phyloP scores from a whole-genome alignment of 1,140 invertebrate species.

The Hylyphantes graminicola region DNA sequence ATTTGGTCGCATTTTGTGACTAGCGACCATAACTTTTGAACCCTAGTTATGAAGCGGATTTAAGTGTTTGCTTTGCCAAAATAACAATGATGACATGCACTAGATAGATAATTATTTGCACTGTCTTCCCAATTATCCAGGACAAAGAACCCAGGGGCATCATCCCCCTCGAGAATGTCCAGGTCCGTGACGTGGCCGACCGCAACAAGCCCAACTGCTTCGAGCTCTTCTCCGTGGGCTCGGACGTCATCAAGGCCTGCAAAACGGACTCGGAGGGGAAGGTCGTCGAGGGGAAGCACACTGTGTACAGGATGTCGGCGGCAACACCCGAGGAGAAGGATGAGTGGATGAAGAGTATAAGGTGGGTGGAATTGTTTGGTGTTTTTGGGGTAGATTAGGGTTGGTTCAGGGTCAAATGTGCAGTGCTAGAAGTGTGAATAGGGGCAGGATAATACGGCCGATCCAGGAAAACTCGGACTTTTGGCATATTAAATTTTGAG shows the following conservation, averaged over 20 bases:
- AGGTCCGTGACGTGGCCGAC: slow-evolving; percentile 87
- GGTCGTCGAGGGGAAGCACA: slow-evolving; percentile 92
- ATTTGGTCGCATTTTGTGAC: too few species aligned
- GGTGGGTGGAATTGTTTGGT: slow-evolving; percentile 69
- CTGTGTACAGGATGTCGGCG: slow-evolving; percentile 95
- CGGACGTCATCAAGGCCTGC: slow-evolving; percentile 92
- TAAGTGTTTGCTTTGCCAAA: too few species aligned
- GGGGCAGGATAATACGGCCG: too few species aligned
- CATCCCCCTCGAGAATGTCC: slow-evolving; percentile 88
- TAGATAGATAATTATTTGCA: neutral
- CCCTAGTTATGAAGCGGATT: too few species aligned
- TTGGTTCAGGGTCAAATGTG: too few species aligned
- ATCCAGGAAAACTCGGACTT: too few species aligned
- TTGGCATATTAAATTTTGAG: too few species aligned
- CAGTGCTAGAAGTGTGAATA: too few species aligned
- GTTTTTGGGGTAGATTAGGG: too few species aligned
- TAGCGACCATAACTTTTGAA: too few species aligned
- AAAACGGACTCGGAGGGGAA: slow-evolving; percentile 99
- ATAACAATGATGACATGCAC: too few species aligned
- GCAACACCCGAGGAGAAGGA: slow-evolving; percentile 94
- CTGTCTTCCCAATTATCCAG: slow-evolving; percentile 63
- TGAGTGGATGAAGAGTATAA: slow-evolving; percentile 94
- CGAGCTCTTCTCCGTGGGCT: slow-evolving; percentile 90
- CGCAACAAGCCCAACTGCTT: slow-evolving; percentile 92
- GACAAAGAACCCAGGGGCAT: slow-evolving; percentile 99